Conservation (phyloP, 1,140 invertebrate species). For the Aphaenogaster floridana region DNA sequence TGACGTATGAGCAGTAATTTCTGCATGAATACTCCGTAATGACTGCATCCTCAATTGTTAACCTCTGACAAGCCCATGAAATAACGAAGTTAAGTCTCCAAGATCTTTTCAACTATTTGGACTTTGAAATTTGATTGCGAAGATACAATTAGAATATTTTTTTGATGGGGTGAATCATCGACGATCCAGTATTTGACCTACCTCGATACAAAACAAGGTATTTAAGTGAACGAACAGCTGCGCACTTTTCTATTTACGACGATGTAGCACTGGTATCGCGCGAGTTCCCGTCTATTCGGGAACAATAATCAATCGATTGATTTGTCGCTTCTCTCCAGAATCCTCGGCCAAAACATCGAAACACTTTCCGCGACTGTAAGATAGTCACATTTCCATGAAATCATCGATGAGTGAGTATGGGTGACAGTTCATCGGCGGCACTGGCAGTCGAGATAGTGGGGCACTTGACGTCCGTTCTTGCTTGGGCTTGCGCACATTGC, state of each 20-base stretch:
- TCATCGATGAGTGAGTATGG: constrained; percentile 3
- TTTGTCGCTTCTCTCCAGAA: constrained; percentile 6
- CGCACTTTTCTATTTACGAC: constrained; percentile 13
- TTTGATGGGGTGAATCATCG: neutral
- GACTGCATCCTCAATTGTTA: constrained; percentile 30
- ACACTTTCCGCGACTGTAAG: neutral
- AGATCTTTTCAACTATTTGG: neutral
- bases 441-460: neutral
- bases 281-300: neutral
- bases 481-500: neutral
- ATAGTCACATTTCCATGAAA: constrained; percentile 19
- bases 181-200: constrained; percentile 8
- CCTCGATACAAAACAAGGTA: constrained; percentile 29
- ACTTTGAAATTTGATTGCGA: neutral
- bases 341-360: constrained; percentile 31
- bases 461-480: neutral
- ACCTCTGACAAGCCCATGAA: constrained; percentile 11
- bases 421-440: constrained; percentile 16
- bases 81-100: neutral
- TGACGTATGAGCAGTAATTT: neutral
- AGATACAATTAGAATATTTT: neutral
- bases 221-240: constrained; percentile 1
- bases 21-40: neutral
- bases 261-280: neutral
- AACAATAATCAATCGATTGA: constrained; percentile 22